A percentile compares a stretch with the other conserved stretches of the same genome.
These are phyloP conservation scores for Microtus montanus DNA, from an alignment of 2,113 vertebrate species.

Conservation along the genomic window DNA sequence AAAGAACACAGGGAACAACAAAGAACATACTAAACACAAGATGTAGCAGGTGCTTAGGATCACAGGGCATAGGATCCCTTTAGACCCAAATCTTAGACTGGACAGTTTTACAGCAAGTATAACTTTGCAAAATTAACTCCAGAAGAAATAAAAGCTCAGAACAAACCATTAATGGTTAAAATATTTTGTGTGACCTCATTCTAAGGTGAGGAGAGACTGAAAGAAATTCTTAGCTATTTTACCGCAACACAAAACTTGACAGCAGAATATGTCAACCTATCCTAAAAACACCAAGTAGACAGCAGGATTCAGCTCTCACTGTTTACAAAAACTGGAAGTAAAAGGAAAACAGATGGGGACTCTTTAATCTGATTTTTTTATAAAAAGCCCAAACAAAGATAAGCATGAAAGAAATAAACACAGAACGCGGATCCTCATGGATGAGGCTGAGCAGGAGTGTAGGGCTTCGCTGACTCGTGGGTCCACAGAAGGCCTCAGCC, in stretches of 20 bases:
- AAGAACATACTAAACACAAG: background rate
- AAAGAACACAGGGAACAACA: background rate
- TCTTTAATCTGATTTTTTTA: background rate
- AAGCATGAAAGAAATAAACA: background rate
- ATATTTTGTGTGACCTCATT: background rate
- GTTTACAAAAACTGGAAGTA: slow-evolving; percentile 9
- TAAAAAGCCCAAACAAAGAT: background rate
- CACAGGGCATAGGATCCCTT: background rate
- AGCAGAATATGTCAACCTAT: background rate
- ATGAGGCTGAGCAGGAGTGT: background rate
- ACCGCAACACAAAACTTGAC: background rate
- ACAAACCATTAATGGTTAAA: background rate
- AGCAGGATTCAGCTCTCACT: background rate
- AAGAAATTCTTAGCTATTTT: background rate
- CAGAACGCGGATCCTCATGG: background rate
- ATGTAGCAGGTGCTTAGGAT: background rate
- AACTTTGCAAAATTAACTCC: slow-evolving; percentile 3
- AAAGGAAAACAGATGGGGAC: background rate
- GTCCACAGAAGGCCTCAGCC: background rate
- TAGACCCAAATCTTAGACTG: background rate
- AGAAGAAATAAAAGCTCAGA: slow-evolving; percentile 23
- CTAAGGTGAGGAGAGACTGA: background rate
- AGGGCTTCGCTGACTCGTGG: background rate
- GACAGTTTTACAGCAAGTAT: background rate
- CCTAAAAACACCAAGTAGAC: background rate